Evolutionary conservation across 2,888 invertebrate genomes (phyloP).

Genomic region (Platerodrilus igneus): DNA sequence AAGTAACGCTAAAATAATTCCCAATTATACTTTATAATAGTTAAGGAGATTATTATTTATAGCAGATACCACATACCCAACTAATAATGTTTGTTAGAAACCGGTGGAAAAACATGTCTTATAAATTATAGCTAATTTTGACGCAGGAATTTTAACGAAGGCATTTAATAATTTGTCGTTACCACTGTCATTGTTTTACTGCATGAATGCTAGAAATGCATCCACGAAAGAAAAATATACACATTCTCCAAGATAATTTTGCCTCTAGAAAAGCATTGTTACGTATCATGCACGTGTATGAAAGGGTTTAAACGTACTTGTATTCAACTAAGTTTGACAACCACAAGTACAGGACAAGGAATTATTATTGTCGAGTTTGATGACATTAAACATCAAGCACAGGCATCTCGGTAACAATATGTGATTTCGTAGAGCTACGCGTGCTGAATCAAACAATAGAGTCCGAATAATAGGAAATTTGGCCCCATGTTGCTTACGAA

Average conservation of each 20-base stretch:
- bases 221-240: too few species aligned
- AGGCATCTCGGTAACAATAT: slow-evolving; percentile 28
- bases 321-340: slow-evolving; percentile 14
- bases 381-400: slow-evolving; percentile 27
- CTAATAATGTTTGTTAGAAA: slow-evolving; percentile 32
- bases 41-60: too few species aligned
- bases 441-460: slow-evolving; percentile 21
- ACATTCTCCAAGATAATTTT: too few species aligned
- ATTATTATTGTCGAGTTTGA: slow-evolving; percentile 22
- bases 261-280: too few species aligned
- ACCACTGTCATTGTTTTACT: slow-evolving; percentile 40
- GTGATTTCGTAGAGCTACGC: slow-evolving; percentile 24
- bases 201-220: slow-evolving; percentile 30
- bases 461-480: slow-evolving; percentile 23
- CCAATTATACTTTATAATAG: too few species aligned
- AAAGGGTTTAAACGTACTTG: slow-evolving; percentile 19
- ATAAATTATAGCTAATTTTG: slow-evolving; percentile 40
- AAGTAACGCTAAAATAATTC: too few species aligned
- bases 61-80: too few species aligned
- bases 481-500: slow-evolving; percentile 22
- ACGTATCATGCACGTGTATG: slow-evolving; percentile 23
- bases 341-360: slow-evolving; percentile 21
- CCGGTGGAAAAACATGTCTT: slow-evolving; percentile 30
- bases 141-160: slow-evolving; percentile 44
- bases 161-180: slow-evolving; percentile 44